Evolutionary conservation across 2,888 invertebrate genomes (phyloP), one percentile per base, ranked within the genome.

Genomic region (Mythimna pallens): DNA sequence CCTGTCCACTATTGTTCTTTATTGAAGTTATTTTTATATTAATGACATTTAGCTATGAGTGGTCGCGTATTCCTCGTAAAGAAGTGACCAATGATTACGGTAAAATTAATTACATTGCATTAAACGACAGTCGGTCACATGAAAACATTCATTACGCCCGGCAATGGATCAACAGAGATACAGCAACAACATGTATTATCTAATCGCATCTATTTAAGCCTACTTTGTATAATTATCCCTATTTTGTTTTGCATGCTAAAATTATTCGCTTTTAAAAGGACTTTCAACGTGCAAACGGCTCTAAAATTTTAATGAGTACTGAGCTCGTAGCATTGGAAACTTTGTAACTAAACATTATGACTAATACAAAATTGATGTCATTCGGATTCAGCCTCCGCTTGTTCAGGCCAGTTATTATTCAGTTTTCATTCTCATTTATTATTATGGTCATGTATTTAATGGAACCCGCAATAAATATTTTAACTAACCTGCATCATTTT

Each of bases 91-190:
- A 62, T 72, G 55, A 82, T 77, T 66, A 65, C 72, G 62, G 64
- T 70, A 66, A 73, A 82, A 85, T 79, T 78, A 70, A 83, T 83
- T 85, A 76, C 83, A 82, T 76, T 79, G 74, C 65, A 82, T 79
- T 82, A 86, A 82, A 75, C 80, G 70, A 82, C 82, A 68, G 65
- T 77, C 69, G 65, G 79, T 70, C 76, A 77, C 73, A 84, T 82
- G 73, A 79, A 79, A 85, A 85, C 87, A 86, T 76, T 86, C 67
- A 86, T 84, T 84, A 82, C 80, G 40, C 40, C 63, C 71, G 67
- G 83, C 75, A 82, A 87, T 84, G 87, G 80, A 87, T 83, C 87
- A 86, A 82, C 87, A 85, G 74, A 77, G 72, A 80, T 77, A 85
- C 76, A 85, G 81, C 76, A 85, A 81, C 73, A 82, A 72, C 79